Base-by-base conservation (phyloP, 2,113 vertebrate species). In the Coturnix japonica region DNA sequence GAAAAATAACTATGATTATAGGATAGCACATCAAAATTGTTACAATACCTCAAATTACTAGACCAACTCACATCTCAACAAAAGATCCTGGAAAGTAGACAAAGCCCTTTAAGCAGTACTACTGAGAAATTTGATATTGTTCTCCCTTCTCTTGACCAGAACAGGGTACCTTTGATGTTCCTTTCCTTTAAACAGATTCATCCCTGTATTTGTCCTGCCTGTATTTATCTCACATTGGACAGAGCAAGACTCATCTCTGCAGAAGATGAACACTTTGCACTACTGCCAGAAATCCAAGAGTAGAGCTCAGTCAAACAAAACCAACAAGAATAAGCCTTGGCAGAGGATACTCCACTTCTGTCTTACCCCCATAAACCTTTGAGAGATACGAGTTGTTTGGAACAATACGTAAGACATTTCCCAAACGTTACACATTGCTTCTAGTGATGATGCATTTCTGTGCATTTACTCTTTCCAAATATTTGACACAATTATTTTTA, bases 261-360 rank as follows among this genome's bases (percentile, higher is more conserved):
- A 69, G 15, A 65, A 65, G 53, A 82, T 18, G 57, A 76, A 56
- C 17, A 19, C 19, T 8, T 51, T 10, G 3, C 2, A 2, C 6
- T 57, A 35, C 25, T 71, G 63, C 8, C 39, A 60, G 37, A 82
- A 51, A 17, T 63, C 13, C 56, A 47, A 44, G 4, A 46, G 49
- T 0, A 3, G 12, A 71, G 30, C 3, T 90, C 0, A 0, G 4
- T 65, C 30, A 25, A 5, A 30, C 22, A 81, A 81, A 91, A 75
- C 8, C 60, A 71, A 43, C 21, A 46, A 33, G 9, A 15, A 89
- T 46, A 13, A 85, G 14, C 15, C 71, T 11, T 13, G 47, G 22
- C 5, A 85, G n/a, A 67, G 19, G 44, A 69, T 54, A 30, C 5
- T 10, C 25, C 31, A 67, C n/a, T 37, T 33, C 1, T 3, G 1